These are phyloP conservation scores for Cyphomyrus plagiostoma DNA, from an alignment of 2,113 vertebrate species.

Conservation along the genomic window DNA sequence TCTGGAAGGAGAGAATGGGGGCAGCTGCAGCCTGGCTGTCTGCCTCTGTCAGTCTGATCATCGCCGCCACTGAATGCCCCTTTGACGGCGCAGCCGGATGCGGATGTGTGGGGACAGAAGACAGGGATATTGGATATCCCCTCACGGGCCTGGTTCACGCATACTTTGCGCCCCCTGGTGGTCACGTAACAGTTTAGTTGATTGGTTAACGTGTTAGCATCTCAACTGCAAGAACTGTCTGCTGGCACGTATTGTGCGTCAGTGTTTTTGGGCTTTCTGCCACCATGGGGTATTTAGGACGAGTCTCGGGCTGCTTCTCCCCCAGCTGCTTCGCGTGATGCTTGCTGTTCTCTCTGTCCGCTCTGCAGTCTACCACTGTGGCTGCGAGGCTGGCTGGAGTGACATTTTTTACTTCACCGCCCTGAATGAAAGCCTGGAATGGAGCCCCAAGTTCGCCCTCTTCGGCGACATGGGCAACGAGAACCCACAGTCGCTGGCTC, in stretches of 20 bases:
- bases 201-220: neutral
- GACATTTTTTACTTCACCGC: conserved; percentile 65
- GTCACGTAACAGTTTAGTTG: neutral
- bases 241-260: neutral
- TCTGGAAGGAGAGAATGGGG: neutral
- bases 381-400: conserved; percentile 73
- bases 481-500: conserved; percentile 75
- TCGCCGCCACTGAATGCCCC: neutral
- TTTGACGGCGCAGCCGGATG: neutral
- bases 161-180: neutral
- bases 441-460: conserved; percentile 73
- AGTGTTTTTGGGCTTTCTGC: neutral
- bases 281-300: neutral
- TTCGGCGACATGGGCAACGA: conserved; percentile 79
- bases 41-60: neutral
- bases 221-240: neutral
- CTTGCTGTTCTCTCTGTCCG: neutral
- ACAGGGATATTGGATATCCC: neutral
- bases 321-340: neutral
- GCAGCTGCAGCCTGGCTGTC: neutral
- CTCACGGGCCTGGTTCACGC: neutral
- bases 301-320: neutral
- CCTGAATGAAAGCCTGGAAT: conserved; percentile 56
- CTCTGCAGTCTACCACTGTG: conserved; percentile 66
- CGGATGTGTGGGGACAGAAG: neutral